Evolutionary conservation across 2,797 vertebrate species (phyloP).

Genomic region (Tadarida brasiliensis): DNA sequence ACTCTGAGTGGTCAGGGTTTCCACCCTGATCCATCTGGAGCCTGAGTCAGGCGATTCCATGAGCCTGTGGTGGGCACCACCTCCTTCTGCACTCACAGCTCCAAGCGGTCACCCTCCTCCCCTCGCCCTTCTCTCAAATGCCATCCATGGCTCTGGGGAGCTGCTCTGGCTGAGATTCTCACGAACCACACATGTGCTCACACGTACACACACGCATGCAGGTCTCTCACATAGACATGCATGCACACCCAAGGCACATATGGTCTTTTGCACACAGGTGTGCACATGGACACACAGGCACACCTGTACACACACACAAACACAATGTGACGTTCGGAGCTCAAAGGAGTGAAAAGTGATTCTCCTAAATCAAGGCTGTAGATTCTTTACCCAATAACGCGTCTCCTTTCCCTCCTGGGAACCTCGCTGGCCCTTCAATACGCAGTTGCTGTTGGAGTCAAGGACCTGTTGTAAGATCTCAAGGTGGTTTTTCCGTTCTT

Average conservation of each 20-base stretch:
- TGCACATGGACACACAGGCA: not conserved
- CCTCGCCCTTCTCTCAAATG: not conserved
- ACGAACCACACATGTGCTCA: not conserved
- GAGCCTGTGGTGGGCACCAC: rapidly evolving
- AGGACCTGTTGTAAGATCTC: not conserved
- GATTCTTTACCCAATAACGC: not conserved
- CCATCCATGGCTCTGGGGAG: not conserved
- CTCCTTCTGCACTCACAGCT: not conserved
- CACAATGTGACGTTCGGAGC: not conserved
- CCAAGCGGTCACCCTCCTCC: not conserved
- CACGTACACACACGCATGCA: not conserved
- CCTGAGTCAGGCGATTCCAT: rapidly evolving
- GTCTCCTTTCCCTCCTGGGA: not conserved
- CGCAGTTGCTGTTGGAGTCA: not conserved
- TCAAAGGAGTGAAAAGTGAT: not conserved
- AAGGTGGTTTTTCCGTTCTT: not conserved
- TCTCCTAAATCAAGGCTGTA: not conserved
- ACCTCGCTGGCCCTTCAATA: not conserved
- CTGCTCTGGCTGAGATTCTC: not conserved
- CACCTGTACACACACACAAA: not conserved
- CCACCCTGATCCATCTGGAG: not conserved
- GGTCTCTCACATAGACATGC: too few species aligned
- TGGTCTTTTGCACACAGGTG: not conserved
- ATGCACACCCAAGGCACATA: not conserved
- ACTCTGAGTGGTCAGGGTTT: not conserved